Conservation (phyloP, 2,113 vertebrate species). For the Noturus placidus region DNA sequence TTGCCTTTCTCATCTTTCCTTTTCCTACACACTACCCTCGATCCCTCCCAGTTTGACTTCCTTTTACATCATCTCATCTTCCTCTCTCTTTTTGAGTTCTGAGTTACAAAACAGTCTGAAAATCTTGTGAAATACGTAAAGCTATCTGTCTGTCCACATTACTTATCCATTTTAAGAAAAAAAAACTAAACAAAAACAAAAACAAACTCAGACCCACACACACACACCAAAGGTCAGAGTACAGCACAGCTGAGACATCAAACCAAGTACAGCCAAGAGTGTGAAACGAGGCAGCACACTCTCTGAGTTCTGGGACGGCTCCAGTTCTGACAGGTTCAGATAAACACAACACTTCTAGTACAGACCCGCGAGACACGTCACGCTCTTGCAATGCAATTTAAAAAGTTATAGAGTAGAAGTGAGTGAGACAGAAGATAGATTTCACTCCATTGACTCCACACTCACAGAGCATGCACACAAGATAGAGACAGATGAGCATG, state of each 20-base stretch:
- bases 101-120: neutral
- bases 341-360: constrained; percentile 12
- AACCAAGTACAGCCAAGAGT: neutral
- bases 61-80: constrained; percentile 21
- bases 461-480: neutral
- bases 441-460: neutral
- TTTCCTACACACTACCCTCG: constrained; percentile 12
- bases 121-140: neutral
- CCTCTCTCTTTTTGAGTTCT: neutral
- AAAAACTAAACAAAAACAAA: too few species aligned
- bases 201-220: neutral
- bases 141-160: neutral
- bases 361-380: neutral
- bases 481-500: constrained; percentile 24
- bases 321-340: constrained; percentile 32
- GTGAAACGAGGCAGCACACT: neutral
- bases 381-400: neutral
- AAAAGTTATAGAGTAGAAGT: constrained; percentile 4
- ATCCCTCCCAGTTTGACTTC: constrained; percentile 19
- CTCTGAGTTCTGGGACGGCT: constrained; percentile 19
- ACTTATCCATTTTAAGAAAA: neutral
- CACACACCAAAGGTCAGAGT: constrained; percentile 23
- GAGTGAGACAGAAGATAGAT: neutral
- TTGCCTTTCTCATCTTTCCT: constrained; percentile 24
- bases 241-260: constrained; percentile 30